Percentiles rank a stretch among this genome's conserved stretches.
These are phyloP conservation scores for Carettochelys insculpta DNA, from an alignment of 2,113 vertebrate species.

Conservation along the genomic window DNA sequence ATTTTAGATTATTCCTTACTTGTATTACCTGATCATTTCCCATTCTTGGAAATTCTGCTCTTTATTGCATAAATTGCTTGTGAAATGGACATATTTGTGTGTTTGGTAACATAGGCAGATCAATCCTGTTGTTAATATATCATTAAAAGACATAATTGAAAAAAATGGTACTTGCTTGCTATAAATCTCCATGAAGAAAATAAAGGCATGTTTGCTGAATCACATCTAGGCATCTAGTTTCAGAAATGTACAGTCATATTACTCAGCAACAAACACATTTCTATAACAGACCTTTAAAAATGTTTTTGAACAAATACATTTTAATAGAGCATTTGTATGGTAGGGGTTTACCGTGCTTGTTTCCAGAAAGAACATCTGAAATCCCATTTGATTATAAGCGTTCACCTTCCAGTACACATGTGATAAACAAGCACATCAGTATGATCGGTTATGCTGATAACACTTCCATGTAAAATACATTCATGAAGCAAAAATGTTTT, in stretches of 20 bases:
- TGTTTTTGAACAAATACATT: slow-evolving; percentile 66
- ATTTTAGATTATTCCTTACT: not conserved
- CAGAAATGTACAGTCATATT: slow-evolving; percentile 31
- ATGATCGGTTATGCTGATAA: slow-evolving; percentile 74
- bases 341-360: slow-evolving; percentile 34
- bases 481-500: slow-evolving; percentile 67
- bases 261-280: slow-evolving; percentile 61
- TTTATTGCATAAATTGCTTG: slow-evolving; percentile 40
- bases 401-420: slow-evolving; percentile 62
- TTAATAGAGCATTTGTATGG: slow-evolving; percentile 76
- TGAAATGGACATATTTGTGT: slow-evolving; percentile 15
- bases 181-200: slow-evolving; percentile 24
- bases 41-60: slow-evolving; percentile 18
- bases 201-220: slow-evolving; percentile 36
- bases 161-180: slow-evolving; percentile 2
- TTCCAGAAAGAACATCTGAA: slow-evolving; percentile 69
- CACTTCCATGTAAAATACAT: slow-evolving; percentile 65
- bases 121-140: slow-evolving; percentile 23
- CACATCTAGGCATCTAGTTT: not conserved
- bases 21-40: not conserved
- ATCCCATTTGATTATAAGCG: slow-evolving; percentile 71
- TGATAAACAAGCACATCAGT: slow-evolving; percentile 81
- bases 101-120: slow-evolving; percentile 40
- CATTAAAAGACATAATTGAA: slow-evolving; percentile 46
- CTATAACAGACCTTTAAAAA: slow-evolving; percentile 31